Percentiles rank a stretch among this genome's conserved stretches.
phyloP scores from a whole-genome alignment of 2,888 invertebrate genomes.

The Andrena camellia region DNA sequence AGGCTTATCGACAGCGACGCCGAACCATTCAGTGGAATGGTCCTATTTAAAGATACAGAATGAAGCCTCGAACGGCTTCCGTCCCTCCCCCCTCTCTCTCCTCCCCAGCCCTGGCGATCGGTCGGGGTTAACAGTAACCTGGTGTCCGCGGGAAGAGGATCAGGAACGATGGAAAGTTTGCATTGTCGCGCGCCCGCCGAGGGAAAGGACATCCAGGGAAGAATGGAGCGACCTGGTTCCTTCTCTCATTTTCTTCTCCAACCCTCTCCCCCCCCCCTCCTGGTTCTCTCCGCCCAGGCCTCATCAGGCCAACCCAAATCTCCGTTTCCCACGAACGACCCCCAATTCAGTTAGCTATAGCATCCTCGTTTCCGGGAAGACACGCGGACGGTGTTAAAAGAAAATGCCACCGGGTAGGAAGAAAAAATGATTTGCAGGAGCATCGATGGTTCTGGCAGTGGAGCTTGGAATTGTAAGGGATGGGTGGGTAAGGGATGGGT shows the following conservation, averaged over 20 bases:
- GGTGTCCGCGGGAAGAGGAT: conserved; percentile 22
- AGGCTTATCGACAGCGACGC: conserved; percentile 25
- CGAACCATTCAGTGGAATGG: background rate
- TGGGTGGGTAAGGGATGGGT: background rate
- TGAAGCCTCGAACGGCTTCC: background rate
- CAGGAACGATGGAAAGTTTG: conserved; percentile 52
- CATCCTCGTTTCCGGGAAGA: background rate
- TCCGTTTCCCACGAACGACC: conserved; percentile 12
- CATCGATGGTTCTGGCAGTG: background rate
- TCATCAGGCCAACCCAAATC: conserved; percentile 46
- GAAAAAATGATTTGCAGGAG: background rate
- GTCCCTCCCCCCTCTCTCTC: background rate
- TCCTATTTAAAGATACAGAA: conserved; percentile 26
- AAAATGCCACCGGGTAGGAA: background rate
- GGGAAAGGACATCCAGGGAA: conserved; percentile 42
- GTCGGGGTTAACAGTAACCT: conserved; percentile 29
- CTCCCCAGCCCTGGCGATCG: conserved; percentile 6
- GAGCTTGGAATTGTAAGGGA: too few relatives aligned
- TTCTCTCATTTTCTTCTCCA: conserved; percentile 20
- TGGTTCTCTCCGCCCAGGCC: background rate
- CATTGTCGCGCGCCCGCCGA: conserved; percentile 43
- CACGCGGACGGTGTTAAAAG: background rate
- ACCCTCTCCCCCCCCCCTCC: too few relatives aligned
- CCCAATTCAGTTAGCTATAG: conserved; percentile 28
- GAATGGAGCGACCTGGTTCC: conserved; percentile 56